These are phyloP conservation scores for Drosophila meridionalis DNA, from an alignment of 2,888 invertebrate genomes.

Conservation along the genomic window DNA sequence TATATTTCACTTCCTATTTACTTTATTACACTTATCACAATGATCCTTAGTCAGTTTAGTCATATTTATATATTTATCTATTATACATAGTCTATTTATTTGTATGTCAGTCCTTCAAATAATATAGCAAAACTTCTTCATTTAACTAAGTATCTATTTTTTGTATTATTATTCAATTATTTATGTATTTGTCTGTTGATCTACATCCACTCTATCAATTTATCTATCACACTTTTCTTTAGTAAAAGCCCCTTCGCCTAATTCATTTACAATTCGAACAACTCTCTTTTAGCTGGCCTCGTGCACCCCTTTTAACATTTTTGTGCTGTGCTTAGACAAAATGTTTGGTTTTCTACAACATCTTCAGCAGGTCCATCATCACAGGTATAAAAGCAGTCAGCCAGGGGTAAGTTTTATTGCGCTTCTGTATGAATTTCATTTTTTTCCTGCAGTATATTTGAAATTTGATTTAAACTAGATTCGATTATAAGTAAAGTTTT, in stretches of 20 bases:
- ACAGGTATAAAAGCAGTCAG: conserved; percentile 56
- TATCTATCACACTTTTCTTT: neutral
- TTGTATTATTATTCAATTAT: no score
- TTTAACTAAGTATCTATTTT: no score
- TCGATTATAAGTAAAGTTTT: conserved; percentile 57
- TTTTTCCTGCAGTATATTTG: conserved; percentile 35
- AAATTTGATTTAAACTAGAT: conserved; percentile 67
- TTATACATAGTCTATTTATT: no score
- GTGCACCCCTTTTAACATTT: conserved; percentile 31
- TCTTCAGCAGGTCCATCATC: conserved; percentile 62
- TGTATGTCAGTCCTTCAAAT: no score
- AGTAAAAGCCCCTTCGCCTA: neutral
- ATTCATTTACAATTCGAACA: neutral
- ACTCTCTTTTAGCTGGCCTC: neutral
- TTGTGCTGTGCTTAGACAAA: conserved; percentile 25
- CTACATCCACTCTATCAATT: no score
- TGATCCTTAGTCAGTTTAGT: no score
- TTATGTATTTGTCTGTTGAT: no score
- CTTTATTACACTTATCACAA: no score
- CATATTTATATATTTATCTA: no score
- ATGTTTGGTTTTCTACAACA: conserved; percentile 37
- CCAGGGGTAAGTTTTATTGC: conserved; percentile 32
- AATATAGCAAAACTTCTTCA: no score
- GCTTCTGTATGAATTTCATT: conserved; percentile 7
- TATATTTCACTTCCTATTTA: no score